These are phyloP conservation scores for Psephotus haematonotus DNA, from an alignment of 2,113 vertebrate species.

Conservation along the genomic window DNA sequence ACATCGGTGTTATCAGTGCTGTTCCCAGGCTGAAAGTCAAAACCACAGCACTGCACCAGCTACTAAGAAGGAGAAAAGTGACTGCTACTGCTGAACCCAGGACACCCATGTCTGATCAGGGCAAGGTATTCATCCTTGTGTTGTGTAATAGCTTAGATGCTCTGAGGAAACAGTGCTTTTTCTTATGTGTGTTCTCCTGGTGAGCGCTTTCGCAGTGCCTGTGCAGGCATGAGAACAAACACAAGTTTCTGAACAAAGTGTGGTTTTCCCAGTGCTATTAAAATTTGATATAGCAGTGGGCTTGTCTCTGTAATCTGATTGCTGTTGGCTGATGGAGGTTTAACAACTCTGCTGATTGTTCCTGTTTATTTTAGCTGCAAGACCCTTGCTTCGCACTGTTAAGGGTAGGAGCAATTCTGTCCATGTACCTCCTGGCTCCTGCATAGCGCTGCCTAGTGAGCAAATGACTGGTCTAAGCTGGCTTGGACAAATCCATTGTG, in stretches of 20 bases:
- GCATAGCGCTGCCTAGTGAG: background rate
- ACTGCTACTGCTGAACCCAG: too few species aligned
- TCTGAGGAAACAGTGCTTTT: background rate
- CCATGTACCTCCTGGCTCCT: accelerated
- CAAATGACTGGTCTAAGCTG: background rate
- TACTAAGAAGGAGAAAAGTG: too few species aligned
- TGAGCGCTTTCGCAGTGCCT: background rate
- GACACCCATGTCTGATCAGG: background rate
- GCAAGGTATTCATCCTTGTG: background rate
- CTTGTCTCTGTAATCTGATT: background rate
- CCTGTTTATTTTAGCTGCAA: background rate
- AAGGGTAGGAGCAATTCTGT: background rate
- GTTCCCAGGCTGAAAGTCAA: too few species aligned
- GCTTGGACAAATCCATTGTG: background rate
- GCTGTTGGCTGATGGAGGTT: background rate
- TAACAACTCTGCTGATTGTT: background rate
- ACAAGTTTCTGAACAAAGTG: background rate
- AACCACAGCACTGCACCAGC: too few species aligned
- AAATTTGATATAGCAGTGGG: background rate
- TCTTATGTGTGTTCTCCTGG: background rate
- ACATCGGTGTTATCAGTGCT: too few species aligned
- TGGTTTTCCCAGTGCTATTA: background rate
- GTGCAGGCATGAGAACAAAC: background rate
- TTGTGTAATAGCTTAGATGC: background rate
- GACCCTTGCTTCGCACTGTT: accelerated